Base-by-base conservation (phyloP, 2,113 vertebrate species). In the Hystrix brachyura region DNA sequence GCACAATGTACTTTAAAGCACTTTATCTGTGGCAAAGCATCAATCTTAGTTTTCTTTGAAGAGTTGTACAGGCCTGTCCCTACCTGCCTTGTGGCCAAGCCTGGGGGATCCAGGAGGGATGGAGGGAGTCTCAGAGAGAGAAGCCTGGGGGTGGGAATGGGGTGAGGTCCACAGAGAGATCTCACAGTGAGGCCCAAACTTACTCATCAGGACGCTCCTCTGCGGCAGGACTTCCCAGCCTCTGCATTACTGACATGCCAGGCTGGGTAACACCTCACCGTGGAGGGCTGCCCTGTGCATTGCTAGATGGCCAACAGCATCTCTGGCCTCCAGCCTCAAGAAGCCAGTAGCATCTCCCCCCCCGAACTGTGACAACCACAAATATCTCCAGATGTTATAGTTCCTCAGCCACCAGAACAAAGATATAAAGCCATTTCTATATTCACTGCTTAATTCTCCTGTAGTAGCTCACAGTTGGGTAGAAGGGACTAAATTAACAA, bases 21-120 rank as follows among this genome's bases (percentile, higher is more conserved):
- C 48, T 87, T 23, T 46, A 64, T 32, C 85, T 90, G 72, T 82
- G 74, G 74, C 38, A 46, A 93, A 94, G 71, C 60, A 84, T 92
- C 90, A 80, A 82, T 59, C 32, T 55, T 67, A 69, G 34, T 65
- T 46, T 76, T 82, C 38, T 81, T 38, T 59, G 8, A 23, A 93
- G 71, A 69, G 29, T 67, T 18, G 46, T 59, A 60, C 34, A 84
- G 9, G 27, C 29, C 48, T 51, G 74, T 78, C 74, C 29, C 48
- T 5, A 18, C 27, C 21, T 25, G 43, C 21, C 29, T 32, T 46
- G 4, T 10, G 32, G 38, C 38, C 59, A 46, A n/a, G 48, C 57
- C 67, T 48, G 0, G 74, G 18, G 76, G 13, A 11, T 76, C 19
- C n/a, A 34, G 9, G 55, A 17, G 32, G 64, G 46, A 14, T 57